Base-by-base conservation (phyloP, 2,797 vertebrate species). In the Chrosomus eos region DNA sequence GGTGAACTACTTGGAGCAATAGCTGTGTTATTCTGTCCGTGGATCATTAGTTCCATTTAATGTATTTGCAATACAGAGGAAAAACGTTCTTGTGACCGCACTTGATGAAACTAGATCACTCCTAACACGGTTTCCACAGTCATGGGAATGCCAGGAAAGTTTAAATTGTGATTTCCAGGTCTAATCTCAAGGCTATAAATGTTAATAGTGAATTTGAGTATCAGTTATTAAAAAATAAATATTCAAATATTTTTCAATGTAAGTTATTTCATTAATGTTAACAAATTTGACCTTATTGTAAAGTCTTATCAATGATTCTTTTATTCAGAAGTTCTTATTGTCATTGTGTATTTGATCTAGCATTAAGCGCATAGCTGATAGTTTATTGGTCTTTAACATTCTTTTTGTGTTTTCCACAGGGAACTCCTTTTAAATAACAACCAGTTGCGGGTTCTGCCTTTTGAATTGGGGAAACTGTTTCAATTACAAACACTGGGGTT, bases 381-480 rank as follows among this genome's bases (percentile, higher is more conserved):
- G 7, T 58, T 14, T 55, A 5, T 26, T 40, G 4, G 14, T 26
- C 16, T 1, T 21, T 48, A 21, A 38, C 33, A 3, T 94, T 92
- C 88, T 3, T 89, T 58, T 70, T 80, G 38, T 92, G 83, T 91
- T 26, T 78, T 94, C 91, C 91, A 91, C 95, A 99, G 98, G 98
- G 98, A 99, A 97, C 97, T 99, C 95, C 97, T 97, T 97, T 98
- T 99, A 99, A 99, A 99, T 96, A 97, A 99, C 96, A 99, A 99
- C 97, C 98, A 97, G 96, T 97, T 99, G 97, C 97, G 97, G 95
- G 97, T 98, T 97, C 96, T 99, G 95, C 98, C 98, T 93, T 99
- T 99, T 93, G 98, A 99, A 95, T 96, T 99, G 97, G 98, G 98
- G 92, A 99, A 99, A 97, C 96, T 99, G 92, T 98, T 99, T 97